Percentiles rank a stretch among this genome's conserved stretches.
Conservation (phyloP, 2,113 vertebrate species). For the Hippotragus niger region DNA sequence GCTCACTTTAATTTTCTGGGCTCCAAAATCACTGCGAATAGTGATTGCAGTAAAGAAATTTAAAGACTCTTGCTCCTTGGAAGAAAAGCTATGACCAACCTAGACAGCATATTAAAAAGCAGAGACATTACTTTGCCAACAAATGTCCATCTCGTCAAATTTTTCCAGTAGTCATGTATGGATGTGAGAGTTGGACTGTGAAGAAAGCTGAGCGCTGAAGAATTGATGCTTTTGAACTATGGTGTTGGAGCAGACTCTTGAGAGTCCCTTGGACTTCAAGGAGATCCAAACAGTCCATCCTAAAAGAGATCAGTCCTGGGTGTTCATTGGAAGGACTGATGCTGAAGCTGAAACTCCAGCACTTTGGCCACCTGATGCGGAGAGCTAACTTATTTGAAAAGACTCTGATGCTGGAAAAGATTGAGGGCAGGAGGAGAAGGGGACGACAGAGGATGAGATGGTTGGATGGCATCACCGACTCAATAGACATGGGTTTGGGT, state of each 20-base stretch:
- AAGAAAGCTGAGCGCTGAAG: rapidly evolving
- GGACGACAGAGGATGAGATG: neutral
- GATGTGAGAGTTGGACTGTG: neutral
- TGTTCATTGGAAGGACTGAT: neutral
- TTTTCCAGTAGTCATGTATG: neutral
- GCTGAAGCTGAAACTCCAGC: neutral
- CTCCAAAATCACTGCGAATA: too few relatives aligned
- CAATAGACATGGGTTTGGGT: neutral
- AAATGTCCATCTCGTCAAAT: too few relatives aligned
- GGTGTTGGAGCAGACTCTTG: neutral
- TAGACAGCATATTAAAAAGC: neutral
- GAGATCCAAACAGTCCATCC: neutral
- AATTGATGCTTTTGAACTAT: neutral
- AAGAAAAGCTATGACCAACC: too few relatives aligned
- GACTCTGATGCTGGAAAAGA: neutral
- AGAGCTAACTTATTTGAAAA: neutral
- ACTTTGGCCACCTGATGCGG: rapidly evolving
- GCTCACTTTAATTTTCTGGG: too few relatives aligned
- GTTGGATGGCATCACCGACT: neutral
- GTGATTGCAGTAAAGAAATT: too few relatives aligned
- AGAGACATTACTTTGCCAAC: neutral
- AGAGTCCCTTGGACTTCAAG: neutral
- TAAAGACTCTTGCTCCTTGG: neutral
- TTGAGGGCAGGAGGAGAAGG: neutral
- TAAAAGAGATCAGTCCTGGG: neutral